These are phyloP conservation scores for Oncopodura yosiiana DNA, from an alignment of 1,140 invertebrate genomes.

Conservation along the genomic window DNA sequence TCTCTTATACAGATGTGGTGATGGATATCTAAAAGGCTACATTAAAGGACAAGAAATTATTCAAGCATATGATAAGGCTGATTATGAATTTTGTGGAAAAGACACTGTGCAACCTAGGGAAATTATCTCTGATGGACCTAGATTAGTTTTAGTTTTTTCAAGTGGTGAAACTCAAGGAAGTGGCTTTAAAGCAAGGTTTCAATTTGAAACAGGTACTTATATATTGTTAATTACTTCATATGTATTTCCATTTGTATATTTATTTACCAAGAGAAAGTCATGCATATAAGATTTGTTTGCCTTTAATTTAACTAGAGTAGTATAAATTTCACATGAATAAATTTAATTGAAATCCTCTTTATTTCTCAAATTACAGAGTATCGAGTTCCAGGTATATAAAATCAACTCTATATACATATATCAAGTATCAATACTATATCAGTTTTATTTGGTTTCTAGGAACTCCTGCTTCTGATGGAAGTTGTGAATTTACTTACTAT, in stretches of 20 bases:
- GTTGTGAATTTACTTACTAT: conserved; percentile 79
- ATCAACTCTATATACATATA: too few species aligned
- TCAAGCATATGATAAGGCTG: conserved; percentile 82
- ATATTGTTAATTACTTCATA: not conserved
- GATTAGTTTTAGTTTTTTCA: conserved; percentile 84
- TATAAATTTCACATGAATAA: too few species aligned
- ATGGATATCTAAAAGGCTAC: conserved; percentile 83
- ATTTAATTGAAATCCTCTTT: too few species aligned
- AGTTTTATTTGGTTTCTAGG: too few species aligned
- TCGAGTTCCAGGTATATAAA: too few species aligned
- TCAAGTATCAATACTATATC: too few species aligned
- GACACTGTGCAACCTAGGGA: conserved; percentile 50
- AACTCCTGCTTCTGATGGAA: conserved; percentile 76
- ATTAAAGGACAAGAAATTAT: conserved; percentile 81
- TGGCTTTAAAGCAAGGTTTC: conserved; percentile 82
- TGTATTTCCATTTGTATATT: not conserved
- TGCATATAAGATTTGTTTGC: too few species aligned
- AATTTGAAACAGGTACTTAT: conserved; percentile 55
- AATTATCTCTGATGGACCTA: conserved; percentile 73
- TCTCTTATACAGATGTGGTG: too few species aligned
- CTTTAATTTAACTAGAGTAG: too few species aligned
- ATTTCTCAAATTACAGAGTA: too few species aligned
- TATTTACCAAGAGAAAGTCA: too few species aligned
- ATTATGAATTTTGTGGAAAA: conserved; percentile 80
- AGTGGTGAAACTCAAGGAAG: conserved; percentile 73